Base-by-base conservation (phyloP, 2,888 invertebrate genomes). In the Drosophila mercatorum region DNA sequence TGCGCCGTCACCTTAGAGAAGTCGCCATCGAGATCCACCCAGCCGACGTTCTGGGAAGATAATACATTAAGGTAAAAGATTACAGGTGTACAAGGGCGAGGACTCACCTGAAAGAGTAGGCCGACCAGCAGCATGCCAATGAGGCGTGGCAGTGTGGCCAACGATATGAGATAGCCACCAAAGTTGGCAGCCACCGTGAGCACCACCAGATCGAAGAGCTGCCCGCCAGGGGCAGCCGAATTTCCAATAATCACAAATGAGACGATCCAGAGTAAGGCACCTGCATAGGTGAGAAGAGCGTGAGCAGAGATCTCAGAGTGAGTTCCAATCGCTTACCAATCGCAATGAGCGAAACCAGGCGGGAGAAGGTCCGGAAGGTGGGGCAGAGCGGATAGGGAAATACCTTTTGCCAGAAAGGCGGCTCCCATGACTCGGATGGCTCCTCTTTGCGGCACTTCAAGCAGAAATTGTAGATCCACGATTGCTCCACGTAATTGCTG, bases 111-210 rank as follows among this genome's bases (percentile, higher is more conserved):
- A 81, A 95, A 94, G 46, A 97, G 80, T 56, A 97, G 94, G 78
- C 97, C 98, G 44, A 96, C 96, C 81, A 97, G 93, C 26, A 98
- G 94, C 97, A 98, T 97, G 59, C 97, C 98, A 80, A 97, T 96
- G 14, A 98, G 94, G 3, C 97, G 95, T 3, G 98, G 98, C 69
- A 98, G 93, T 5, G 96, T 96, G 31, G 97, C 95, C 79, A 97
- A 93, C 74, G 96, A 95, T 92, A 97, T 94, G 26, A 97, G 90
- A 95, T 96, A 97, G 57, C 97, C 97, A 14, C 97, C 97, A 83
- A 97, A 95, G 92, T 97, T 95, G 0, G 97, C 96, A 7, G 95
- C 95, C 75, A 97, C 95, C 55, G 96, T 95, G 3, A 97, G 94
- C 1, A 95, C 94, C 0, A 97, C 96, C 26, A 97, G 93, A 74